Percentiles rank a stretch among this genome's conserved stretches.
phyloP scores from a whole-genome alignment of 2,888 invertebrate species.

The Epiblema foenella region DNA sequence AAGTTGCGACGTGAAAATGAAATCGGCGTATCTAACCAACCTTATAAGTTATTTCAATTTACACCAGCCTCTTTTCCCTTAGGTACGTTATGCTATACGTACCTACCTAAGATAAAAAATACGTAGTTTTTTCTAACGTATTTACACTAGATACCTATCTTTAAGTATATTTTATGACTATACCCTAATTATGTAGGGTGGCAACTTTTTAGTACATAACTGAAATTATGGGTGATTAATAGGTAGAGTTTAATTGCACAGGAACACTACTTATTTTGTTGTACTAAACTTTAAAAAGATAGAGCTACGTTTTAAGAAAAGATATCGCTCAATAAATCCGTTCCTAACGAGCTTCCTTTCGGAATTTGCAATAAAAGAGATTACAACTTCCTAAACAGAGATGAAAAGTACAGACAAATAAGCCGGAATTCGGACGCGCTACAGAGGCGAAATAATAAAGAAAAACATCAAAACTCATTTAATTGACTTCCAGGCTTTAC shows the following conservation, averaged over 20 bases:
- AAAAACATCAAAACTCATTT: slow-evolving; percentile 34
- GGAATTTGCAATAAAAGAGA: slow-evolving; percentile 54
- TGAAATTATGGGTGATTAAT: background rate
- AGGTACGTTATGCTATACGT: too few species aligned
- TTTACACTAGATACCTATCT: background rate
- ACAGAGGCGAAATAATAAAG: slow-evolving; percentile 26
- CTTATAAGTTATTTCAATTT: background rate
- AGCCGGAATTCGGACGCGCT: slow-evolving; percentile 56
- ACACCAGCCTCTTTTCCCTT: background rate
- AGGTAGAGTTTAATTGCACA: background rate
- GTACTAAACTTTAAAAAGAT: slow-evolving; percentile 33
- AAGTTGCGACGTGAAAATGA: slow-evolving; percentile 21
- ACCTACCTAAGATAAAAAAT: too few species aligned
- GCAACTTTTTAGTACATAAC: too few species aligned
- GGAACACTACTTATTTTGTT: slow-evolving; percentile 18
- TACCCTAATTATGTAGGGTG: background rate
- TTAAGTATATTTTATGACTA: background rate
- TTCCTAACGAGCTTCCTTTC: slow-evolving; percentile 56
- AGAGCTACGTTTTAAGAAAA: slow-evolving; percentile 34
- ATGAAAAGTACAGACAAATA: slow-evolving; percentile 58
- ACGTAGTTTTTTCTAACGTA: too few species aligned
- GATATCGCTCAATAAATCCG: slow-evolving; percentile 53
- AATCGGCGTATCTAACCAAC: background rate
- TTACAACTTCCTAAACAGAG: slow-evolving; percentile 57
- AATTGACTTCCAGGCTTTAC: slow-evolving; percentile 26